Evolutionary conservation across 2,888 invertebrate species (phyloP), one percentile per base, ranked within the genome.

Genomic region (Criorhina ranunculi): DNA sequence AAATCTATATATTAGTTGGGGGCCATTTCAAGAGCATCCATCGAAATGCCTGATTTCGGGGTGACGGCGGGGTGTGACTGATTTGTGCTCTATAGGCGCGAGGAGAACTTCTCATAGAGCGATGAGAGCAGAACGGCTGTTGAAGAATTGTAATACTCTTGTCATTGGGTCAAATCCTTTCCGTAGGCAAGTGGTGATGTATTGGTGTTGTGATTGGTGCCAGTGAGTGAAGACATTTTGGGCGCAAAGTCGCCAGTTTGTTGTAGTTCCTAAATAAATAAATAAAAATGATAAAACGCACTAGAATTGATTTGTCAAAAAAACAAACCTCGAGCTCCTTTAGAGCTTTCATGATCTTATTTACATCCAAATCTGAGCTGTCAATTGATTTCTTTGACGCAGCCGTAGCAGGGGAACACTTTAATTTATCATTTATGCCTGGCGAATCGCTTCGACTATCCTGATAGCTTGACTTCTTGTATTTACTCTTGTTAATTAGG

Each of bases 301-400:
- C n/a, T n/a, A n/a, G n/a, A n/a, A n/a, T n/a, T n/a, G n/a, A n/a
- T n/a, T n/a, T n/a, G n/a, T 46, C n/a, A 0, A 6, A 12, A 6
- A n/a, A 46, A 77, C 87, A 76, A 87, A 89, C 92, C 86, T 93
- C 92, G 49, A 93, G 88, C 55, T 91, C 92, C 87, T 92, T 92
- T 46, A 93, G 88, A 72, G 92, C 91, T 78, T 92, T 92, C 91
- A 92, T 92, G 17, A 93, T 92, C 88, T 92, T 92, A 76, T 91
- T 92, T 49, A 92, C 92, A 86, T 93, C 93, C 55, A 89, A 86
- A 55, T 88, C 89, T n/a, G 86, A 73, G 51, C 44, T 70, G 19
- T 83, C 79, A 4, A 75, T 59, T 19, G 64, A 44, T 69, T 82
- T 82, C 87, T 89, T 89, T 55, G 86, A 66, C 8, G 60, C 80